Conservation (phyloP, 2,888 invertebrate genomes). For the Aspidapion aeneum region DNA sequence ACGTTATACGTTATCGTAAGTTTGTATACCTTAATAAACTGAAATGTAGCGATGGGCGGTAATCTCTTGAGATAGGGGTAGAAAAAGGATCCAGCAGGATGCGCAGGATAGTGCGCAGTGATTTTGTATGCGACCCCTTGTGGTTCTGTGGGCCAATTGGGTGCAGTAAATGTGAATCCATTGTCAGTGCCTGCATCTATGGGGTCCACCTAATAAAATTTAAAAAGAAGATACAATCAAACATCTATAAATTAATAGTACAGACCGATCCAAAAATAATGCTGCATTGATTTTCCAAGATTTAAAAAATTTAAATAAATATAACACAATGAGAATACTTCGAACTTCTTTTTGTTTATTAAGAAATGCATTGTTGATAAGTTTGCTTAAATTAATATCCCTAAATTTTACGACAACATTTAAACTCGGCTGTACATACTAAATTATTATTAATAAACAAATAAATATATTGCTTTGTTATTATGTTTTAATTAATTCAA, state of each 20-base stretch:
- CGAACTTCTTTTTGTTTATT: too few species aligned
- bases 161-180: conserved; percentile 95
- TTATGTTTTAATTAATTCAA: too few species aligned
- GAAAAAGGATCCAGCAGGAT: conserved; percentile 92
- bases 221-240: neutral
- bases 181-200: conserved; percentile 93
- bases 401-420: too few species aligned
- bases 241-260: neutral
- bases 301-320: neutral
- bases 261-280: neutral
- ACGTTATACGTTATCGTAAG: too few species aligned
- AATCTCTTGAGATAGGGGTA: conserved; percentile 85
- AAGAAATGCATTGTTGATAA: too few species aligned
- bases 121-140: conserved; percentile 86
- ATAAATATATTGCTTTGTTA: too few species aligned
- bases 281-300: too few species aligned
- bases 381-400: too few species aligned
- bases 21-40: conserved; percentile 90
- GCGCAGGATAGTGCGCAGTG: conserved; percentile 83
- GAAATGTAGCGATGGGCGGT: conserved; percentile 87
- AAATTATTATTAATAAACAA: too few species aligned
- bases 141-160: conserved; percentile 91
- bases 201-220: conserved; percentile 68
- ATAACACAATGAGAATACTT: neutral
- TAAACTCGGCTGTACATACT: too few species aligned